Conservation (phyloP, 2,113 vertebrate species). For the Egretta garzetta region DNA sequence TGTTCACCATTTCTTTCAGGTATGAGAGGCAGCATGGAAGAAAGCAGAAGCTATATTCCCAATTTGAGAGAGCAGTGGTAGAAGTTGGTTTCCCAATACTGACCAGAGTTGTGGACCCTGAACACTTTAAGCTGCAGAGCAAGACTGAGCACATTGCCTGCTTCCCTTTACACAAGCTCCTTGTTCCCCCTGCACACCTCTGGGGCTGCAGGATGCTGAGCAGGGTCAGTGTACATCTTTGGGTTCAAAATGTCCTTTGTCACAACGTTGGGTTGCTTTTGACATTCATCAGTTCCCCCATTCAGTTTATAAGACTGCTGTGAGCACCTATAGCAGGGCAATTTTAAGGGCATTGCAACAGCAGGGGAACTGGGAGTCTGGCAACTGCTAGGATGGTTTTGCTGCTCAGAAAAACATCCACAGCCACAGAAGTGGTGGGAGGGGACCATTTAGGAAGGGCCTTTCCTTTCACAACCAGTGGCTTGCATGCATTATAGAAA, state of each 20-base stretch:
- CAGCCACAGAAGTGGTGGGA: not conserved
- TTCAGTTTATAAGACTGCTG: not conserved
- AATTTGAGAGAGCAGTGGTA: not conserved
- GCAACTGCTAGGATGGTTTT: not conserved
- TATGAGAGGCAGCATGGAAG: not conserved
- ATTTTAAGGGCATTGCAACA: not conserved
- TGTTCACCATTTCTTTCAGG: not conserved
- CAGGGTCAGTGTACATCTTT: not conserved
- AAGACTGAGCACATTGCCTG: not conserved
- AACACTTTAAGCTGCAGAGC: not conserved
- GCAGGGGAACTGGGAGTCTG: not conserved
- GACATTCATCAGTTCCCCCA: not conserved
- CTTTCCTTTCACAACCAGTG: not conserved
- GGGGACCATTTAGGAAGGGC: not conserved
- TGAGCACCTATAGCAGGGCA: not conserved
- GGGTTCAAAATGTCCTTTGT: not conserved
- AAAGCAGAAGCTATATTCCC: not conserved
- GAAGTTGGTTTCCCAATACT: not conserved
- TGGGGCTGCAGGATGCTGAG: not conserved
- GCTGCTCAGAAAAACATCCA: not conserved
- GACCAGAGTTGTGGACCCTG: not conserved
- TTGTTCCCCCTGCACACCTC: not conserved
- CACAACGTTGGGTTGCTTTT: not conserved
- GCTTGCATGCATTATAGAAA: not conserved
- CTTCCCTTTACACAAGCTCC: not conserved